Evolutionary conservation across 2,888 invertebrate species (phyloP).

Genomic region (Crepidodera aurea): DNA sequence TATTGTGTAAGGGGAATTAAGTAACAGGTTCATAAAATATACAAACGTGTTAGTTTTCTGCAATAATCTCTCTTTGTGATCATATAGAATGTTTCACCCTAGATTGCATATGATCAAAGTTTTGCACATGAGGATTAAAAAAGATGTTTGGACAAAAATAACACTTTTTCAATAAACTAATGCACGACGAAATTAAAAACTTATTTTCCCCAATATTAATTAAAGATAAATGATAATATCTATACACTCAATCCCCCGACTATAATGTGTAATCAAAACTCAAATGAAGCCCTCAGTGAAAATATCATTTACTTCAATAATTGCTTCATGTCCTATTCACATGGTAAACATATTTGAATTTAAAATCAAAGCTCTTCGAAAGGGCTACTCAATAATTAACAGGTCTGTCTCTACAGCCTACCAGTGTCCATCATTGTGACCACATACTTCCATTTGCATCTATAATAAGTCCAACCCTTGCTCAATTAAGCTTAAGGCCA

Average conservation of each 20-base stretch:
- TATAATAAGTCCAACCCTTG: constrained; percentile 58
- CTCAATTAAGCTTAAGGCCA: constrained; percentile 58
- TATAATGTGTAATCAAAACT: constrained; percentile 19
- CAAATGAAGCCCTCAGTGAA: constrained; percentile 25
- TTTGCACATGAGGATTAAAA: no score
- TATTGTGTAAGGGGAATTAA: constrained; percentile 44
- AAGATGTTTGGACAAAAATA: no score
- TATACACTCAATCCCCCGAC: constrained; percentile 3
- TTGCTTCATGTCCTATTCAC: constrained; percentile 21
- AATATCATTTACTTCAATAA: constrained; percentile 26
- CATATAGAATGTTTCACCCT: not conserved
- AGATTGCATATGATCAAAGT: no score
- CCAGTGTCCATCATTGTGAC: constrained; percentile 55
- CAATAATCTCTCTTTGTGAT: not conserved
- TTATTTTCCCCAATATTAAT: no score
- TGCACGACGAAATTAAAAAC: no score
- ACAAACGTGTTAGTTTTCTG: constrained; percentile 15
- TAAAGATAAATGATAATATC: constrained; percentile 7
- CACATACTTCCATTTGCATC: constrained; percentile 60
- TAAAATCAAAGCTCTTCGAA: constrained; percentile 35
- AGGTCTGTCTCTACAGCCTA: constrained; percentile 23
- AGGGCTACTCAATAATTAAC: constrained; percentile 29
- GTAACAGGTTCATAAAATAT: constrained; percentile 49
- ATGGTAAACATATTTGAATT: constrained; percentile 32
- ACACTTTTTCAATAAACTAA: no score